Evolutionary conservation across 2,113 vertebrate species (phyloP).

Genomic region (Eurypyga helias): DNA sequence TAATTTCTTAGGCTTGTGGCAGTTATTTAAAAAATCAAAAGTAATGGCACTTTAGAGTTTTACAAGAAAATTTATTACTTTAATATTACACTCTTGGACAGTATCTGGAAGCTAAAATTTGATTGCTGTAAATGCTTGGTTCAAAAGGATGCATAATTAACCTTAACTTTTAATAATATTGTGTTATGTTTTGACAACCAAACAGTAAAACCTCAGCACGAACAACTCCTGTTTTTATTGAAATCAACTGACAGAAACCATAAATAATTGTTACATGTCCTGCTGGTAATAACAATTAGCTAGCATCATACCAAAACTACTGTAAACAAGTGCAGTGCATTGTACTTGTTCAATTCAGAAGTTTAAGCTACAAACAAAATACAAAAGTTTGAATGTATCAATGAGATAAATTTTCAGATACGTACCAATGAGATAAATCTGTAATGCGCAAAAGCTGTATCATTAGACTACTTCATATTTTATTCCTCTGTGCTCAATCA

Average conservation of each 20-base stretch:
- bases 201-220: constrained; percentile 35
- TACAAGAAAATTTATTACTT: background rate
- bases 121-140: background rate
- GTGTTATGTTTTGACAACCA: constrained; percentile 40
- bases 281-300: constrained; percentile 49
- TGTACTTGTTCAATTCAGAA: background rate
- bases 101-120: background rate
- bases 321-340: background rate
- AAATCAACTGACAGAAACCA: constrained; percentile 52
- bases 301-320: constrained; percentile 2
- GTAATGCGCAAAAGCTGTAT: background rate
- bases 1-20: background rate
- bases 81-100: background rate
- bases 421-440: background rate
- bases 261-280: constrained; percentile 53
- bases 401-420: background rate
- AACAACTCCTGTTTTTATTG: constrained; percentile 39
- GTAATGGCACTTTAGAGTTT: background rate
- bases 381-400: background rate
- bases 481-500: background rate
- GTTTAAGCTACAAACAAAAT: background rate
- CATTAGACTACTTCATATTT: background rate
- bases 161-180: constrained; percentile 18
- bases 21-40: background rate
- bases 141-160: constrained; percentile 47